Conservation (phyloP, 2,113 vertebrate genomes). For the Phrynosoma platyrhinos region DNA sequence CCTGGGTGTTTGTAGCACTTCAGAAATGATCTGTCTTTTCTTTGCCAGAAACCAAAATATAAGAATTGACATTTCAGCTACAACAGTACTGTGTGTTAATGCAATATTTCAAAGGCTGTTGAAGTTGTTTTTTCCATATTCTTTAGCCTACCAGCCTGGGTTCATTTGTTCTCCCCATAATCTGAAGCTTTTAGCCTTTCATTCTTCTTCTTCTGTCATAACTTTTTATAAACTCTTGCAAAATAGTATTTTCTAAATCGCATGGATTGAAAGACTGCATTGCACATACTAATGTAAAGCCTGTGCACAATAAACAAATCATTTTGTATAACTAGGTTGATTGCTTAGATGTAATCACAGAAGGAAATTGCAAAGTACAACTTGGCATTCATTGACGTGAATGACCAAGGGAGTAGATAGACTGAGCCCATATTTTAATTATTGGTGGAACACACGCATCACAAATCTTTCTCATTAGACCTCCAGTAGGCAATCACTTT, state of each 20-base stretch:
- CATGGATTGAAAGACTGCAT: background rate
- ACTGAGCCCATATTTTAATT: slow-evolving; percentile 11
- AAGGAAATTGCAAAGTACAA: background rate
- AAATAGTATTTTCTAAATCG: slow-evolving; percentile 13
- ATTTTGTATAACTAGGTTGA: slow-evolving; percentile 3
- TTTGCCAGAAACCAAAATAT: slow-evolving; percentile 21
- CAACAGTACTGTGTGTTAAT: slow-evolving; percentile 17
- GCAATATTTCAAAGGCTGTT: slow-evolving; percentile 32
- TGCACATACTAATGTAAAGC: background rate
- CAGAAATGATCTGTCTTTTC: slow-evolving; percentile 23
- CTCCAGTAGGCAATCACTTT: background rate
- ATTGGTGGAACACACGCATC: slow-evolving; percentile 14
- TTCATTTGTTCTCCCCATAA: slow-evolving; percentile 14
- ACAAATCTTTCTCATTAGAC: background rate
- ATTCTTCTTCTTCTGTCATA: background rate
- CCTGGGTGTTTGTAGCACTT: background rate
- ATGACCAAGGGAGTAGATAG: background rate
- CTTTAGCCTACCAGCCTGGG: slow-evolving; percentile 6
- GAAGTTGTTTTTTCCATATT: background rate
- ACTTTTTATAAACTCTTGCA: background rate
- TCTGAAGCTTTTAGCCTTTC: slow-evolving; percentile 22
- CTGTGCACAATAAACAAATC: slow-evolving; percentile 27
- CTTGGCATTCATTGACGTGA: slow-evolving; percentile 9
- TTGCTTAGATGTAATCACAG: background rate
- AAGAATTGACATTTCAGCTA: slow-evolving; percentile 47